Evolutionary conservation across 1,140 invertebrate genomes (phyloP), one percentile per base, ranked within the genome.

Genomic region (Coenobita brevimanus): DNA sequence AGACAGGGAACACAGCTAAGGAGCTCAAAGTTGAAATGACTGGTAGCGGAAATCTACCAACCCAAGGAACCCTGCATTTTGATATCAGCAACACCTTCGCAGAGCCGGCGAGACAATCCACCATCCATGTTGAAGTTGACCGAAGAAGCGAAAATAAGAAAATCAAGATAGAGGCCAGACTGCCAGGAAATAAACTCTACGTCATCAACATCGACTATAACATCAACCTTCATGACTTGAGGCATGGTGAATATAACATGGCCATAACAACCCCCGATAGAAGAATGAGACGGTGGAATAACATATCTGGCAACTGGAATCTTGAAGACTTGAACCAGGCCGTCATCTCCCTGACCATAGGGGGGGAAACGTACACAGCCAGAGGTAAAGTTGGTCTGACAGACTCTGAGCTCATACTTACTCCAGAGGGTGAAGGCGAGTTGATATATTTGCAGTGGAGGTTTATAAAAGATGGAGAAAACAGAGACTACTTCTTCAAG

Each of bases 251-350:
- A 13, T 90, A 81, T 50, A 57, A 41, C 10, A 50, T 89, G 30
- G 41, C 30, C 3, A 85, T 88, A 36, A 86, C 76, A 21, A 85
- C 82, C 4, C 86, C 86, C 15, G 41, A 80, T 21, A 67, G 60
- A 3, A n/a, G 36, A n/a, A 30, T 30, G 3, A 62, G 81, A 33
- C 73, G 43, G 21, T 90, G 85, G 89, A 69, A 83, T 43, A 54
- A 88, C 57, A 36, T 90, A n/a, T 84, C 89, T 17, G 86, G 89
- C 41, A 85, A 30, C 24, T 90, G 89, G 89, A 62, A 90, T 60
- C 38, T 89, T 33, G 50, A 80, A 57, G 27, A 89, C 41, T 60
- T 36, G 27, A 30, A 86, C 13, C 27, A 73, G n/a, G 36, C 69
- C 21, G 80, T 30, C 8, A 21, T 87, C 2, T 67, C 54, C 2